These are phyloP conservation scores for Rhinatrema bivittatum DNA, from an alignment of 2,797 vertebrate genomes.

Conservation along the genomic window DNA sequence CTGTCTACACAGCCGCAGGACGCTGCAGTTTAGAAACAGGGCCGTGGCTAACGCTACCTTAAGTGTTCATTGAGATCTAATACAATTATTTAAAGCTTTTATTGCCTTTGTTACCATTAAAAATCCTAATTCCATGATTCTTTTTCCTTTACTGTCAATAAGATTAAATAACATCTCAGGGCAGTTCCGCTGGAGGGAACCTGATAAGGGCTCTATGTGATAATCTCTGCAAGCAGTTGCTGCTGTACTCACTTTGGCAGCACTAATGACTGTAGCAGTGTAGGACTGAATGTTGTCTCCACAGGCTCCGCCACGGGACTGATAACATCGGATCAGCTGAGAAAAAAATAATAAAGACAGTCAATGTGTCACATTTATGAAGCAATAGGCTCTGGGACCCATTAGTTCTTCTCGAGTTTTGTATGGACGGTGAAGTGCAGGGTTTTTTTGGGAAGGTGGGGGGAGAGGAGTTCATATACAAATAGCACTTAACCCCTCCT, in stretches of 20 bases:
- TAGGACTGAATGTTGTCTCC: slow-evolving; percentile 97
- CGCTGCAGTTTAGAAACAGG: no score
- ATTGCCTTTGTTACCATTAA: no score
- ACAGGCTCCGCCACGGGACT: slow-evolving; percentile 93
- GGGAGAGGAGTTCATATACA: slow-evolving; percentile 34
- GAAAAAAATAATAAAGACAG: slow-evolving; percentile 29
- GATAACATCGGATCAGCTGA: slow-evolving; percentile 94
- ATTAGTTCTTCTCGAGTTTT: slow-evolving; percentile 49
- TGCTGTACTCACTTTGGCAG: slow-evolving; percentile 88
- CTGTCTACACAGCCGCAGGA: no score
- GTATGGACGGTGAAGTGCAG: slow-evolving; percentile 22
- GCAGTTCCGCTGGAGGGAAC: slow-evolving; percentile 27
- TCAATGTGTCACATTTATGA: slow-evolving; percentile 38
- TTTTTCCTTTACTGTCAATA: no score
- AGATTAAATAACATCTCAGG: slow-evolving; percentile 3
- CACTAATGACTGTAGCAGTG: slow-evolving; percentile 95
- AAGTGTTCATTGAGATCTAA: no score
- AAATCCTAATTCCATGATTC: no score
- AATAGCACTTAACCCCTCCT: slow-evolving; percentile 33
- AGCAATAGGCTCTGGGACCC: slow-evolving; percentile 40
- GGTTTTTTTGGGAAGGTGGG: slow-evolving; percentile 19
- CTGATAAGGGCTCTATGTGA: slow-evolving; percentile 11
- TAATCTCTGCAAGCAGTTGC: slow-evolving; percentile 18
- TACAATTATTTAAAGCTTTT: no score
- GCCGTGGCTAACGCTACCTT: no score